Conservation (phyloP, 2,113 vertebrate species). For the Catharus minimus region DNA sequence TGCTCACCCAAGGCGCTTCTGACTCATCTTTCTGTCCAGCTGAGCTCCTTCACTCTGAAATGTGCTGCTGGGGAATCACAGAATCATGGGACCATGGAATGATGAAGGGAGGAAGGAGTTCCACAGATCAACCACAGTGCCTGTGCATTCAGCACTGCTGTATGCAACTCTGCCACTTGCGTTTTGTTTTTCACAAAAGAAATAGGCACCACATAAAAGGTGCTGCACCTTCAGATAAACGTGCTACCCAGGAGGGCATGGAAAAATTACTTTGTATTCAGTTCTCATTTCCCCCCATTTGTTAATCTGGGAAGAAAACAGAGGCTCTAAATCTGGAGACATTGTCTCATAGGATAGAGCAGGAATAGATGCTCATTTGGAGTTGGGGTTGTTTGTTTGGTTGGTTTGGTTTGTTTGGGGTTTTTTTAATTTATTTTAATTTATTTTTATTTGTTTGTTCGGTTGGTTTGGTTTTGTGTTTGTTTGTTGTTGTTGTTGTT, state of each 20-base stretch:
- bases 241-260: neutral
- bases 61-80: slow-evolving; percentile 39
- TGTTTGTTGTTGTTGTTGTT: neutral
- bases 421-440: too few species aligned
- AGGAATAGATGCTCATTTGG: neutral
- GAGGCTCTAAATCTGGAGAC: neutral
- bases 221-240: neutral
- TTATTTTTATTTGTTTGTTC: too few species aligned
- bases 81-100: rapidly evolving
- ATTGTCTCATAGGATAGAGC: neutral
- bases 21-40: neutral
- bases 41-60: neutral
- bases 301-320: neutral
- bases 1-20: neutral
- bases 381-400: neutral
- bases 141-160: neutral
- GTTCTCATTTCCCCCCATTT: neutral
- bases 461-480: neutral
- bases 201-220: neutral
- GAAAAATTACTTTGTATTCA: neutral
- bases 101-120: rapidly evolving
- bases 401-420: neutral
- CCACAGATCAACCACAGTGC: neutral
- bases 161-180: neutral
- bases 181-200: neutral